These are phyloP conservation scores for Momotus momota DNA, from an alignment of 2,797 vertebrate species.

Conservation along the genomic window DNA sequence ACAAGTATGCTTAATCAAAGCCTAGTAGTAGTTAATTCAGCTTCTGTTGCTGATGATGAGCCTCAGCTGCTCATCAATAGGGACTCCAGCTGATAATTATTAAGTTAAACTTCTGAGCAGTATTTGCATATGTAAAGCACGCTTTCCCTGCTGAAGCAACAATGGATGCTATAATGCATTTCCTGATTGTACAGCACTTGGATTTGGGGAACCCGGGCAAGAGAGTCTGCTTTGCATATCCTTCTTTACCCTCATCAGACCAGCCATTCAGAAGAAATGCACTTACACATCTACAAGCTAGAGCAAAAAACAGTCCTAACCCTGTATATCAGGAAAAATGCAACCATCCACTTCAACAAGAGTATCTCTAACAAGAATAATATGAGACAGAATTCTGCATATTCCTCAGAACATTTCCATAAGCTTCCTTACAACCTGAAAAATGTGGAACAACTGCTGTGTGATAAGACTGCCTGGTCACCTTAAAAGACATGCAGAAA, in stretches of 20 bases:
- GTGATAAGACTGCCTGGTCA: neutral
- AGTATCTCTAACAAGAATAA: neutral
- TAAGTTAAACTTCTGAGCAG: slow-evolving; percentile 79
- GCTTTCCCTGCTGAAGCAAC: slow-evolving; percentile 69
- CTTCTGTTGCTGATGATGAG: slow-evolving; percentile 72
- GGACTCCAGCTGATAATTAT: slow-evolving; percentile 84
- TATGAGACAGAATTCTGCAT: neutral
- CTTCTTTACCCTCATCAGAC: slow-evolving; percentile 65
- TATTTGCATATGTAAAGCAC: slow-evolving; percentile 81
- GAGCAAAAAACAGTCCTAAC: neutral
- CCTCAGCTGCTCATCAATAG: slow-evolving; percentile 83
- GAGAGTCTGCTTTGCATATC: slow-evolving; percentile 56
- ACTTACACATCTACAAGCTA: neutral
- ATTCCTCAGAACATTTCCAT: neutral
- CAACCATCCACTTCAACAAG: neutral
- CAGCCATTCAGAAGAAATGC: slow-evolving; percentile 70
- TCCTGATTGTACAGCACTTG: slow-evolving; percentile 70
- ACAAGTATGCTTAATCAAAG: slow-evolving; percentile 18
- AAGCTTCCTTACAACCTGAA: neutral
- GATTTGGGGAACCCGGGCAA: slow-evolving; percentile 53
- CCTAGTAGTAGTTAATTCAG: slow-evolving; percentile 67
- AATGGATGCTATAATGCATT: slow-evolving; percentile 68
- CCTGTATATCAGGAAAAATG: neutral
- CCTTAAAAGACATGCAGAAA: neutral
- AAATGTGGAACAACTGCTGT: neutral